A percentile compares a stretch with the other conserved stretches of the same genome.
Conservation (phyloP, 30 jellyfish, hydroid and myxozoan species). For the Nemopilema nomurai region DNA sequence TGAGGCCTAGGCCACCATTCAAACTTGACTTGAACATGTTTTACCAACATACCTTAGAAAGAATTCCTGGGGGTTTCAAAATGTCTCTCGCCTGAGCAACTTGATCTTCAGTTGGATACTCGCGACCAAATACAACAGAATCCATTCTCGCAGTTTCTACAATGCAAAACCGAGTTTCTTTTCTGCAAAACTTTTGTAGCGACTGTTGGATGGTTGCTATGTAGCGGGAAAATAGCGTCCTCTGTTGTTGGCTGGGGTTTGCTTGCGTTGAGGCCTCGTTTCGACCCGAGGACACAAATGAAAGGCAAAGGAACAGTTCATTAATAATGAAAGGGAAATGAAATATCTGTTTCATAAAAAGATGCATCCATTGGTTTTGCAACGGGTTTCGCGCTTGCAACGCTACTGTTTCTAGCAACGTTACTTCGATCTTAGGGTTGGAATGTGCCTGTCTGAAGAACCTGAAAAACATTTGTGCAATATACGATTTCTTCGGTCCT, state of each 20-base stretch:
- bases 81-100: slow-evolving; percentile 51
- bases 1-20: background rate
- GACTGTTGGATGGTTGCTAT: too few species aligned
- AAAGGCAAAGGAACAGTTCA: background rate
- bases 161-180: too few species aligned
- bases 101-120: slow-evolving; percentile 65
- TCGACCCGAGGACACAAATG: background rate
- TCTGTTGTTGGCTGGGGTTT: slow-evolving; percentile 8
- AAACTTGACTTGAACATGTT: background rate
- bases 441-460: too few species aligned
- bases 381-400: too few species aligned
- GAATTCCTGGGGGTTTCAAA: slow-evolving; percentile 78
- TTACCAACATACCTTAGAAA: slow-evolving; percentile 51
- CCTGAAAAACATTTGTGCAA: too few species aligned
- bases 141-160: slow-evolving; percentile 18
- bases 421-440: too few species aligned
- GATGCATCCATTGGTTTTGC: too few species aligned
- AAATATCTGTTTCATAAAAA: too few species aligned
- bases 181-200: too few species aligned
- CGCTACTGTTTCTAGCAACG: too few species aligned
- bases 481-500: too few species aligned
- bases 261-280: slow-evolving; percentile 2
- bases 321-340: background rate
- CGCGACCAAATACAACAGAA: slow-evolving; percentile 7
- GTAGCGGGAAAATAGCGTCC: background rate